Evolutionary conservation across 2,888 invertebrate genomes (phyloP), one percentile per base, ranked within the genome.

Genomic region (Conus canariensis): DNA sequence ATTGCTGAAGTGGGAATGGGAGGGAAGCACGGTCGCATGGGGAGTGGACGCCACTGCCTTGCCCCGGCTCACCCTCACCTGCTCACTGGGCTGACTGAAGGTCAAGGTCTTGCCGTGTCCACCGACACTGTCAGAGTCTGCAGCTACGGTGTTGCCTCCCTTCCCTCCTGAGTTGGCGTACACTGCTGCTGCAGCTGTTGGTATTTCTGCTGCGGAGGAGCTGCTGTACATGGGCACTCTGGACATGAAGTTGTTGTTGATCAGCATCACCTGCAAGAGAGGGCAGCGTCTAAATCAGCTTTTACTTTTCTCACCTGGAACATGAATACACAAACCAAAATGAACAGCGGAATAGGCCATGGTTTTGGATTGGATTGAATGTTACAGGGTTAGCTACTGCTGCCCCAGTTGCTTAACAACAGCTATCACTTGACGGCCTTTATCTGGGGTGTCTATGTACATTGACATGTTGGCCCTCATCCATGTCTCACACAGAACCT

Each of bases 241-340:
- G 25, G 93, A 93, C 93, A 94, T 93, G 88, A 93, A 94, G 90
- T 94, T 93, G 88, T 93, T 94, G 90, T 93, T 95, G 1, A 94
- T 92, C 86, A 94, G 90, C 5, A 92, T 93, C 4, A 94, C 93
- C 92, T 93, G 92, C 90, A 74, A 58, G 16, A 80, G 16, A 88
- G n/a, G 60, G 25, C 45, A 30, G 6, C 45, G 45, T 3, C 45
- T 45, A 45, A 45, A 45, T 45, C 45, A 45, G 45, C 45, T 45
- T 45, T 45, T 45, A 45, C 45, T 3, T 45, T 45, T 45, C 4
- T 45, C 45, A 45, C 45, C 45, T 45, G 45, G 45, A 45, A 45
- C 45, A 45, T 45, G 45, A 45, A 45, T 45, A 45, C 45, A 1
- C 45, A 45, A 2, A 45, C 45, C 45, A 45, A 45, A 45, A 45